These are phyloP conservation scores for Icerya purchasi DNA, from an alignment of 2,888 invertebrate genomes.

Conservation along the genomic window DNA sequence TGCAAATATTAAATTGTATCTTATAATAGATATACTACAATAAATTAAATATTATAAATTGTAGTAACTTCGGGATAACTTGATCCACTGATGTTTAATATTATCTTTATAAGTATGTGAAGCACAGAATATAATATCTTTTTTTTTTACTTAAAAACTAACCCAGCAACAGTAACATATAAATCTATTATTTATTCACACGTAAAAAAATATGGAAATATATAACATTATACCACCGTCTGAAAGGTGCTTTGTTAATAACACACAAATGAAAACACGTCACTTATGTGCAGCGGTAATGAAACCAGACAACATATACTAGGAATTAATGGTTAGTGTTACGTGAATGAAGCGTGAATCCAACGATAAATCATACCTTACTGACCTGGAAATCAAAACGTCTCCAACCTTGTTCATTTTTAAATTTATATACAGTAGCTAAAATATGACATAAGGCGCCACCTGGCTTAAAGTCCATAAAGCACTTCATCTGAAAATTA, in stretches of 20 bases:
- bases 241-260: slow-evolving; percentile 9
- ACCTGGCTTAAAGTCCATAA: slow-evolving; percentile 85
- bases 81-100: no score
- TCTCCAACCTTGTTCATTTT: slow-evolving; percentile 87
- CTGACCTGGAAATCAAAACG: slow-evolving; percentile 79
- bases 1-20: no score
- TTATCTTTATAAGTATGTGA: no score
- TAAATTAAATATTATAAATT: no score
- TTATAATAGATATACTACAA: no score
- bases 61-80: no score
- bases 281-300: slow-evolving; percentile 7
- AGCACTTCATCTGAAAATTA: slow-evolving; percentile 62
- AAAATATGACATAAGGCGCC: slow-evolving; percentile 84
- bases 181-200: no score
- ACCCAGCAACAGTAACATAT: no score
- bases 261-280: background rate
- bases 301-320: slow-evolving; percentile 6
- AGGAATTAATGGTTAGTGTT: slow-evolving; percentile 17
- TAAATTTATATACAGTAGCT: slow-evolving; percentile 82
- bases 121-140: no score
- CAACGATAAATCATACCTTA: slow-evolving; percentile 36
- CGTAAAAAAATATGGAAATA: no score
- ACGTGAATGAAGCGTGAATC: slow-evolving; percentile 16
- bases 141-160: no score
- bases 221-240: slow-evolving; percentile 10